These are phyloP conservation scores for Pomatorhinus ruficollis DNA, from an alignment of 2,113 vertebrate species.

Conservation along the genomic window DNA sequence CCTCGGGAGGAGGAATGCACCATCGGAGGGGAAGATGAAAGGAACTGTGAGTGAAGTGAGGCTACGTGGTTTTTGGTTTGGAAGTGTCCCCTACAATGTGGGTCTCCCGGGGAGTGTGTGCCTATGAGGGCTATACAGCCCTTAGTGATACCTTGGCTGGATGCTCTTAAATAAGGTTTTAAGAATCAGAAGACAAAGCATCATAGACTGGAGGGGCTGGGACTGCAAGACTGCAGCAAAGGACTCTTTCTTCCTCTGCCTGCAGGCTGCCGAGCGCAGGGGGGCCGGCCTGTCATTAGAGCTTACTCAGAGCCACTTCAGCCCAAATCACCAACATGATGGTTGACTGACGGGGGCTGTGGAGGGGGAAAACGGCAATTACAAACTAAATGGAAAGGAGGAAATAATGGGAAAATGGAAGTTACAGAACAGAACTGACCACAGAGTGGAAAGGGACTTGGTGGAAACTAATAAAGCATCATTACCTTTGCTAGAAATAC, in stretches of 20 bases:
- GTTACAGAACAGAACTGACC: slow-evolving; percentile 16
- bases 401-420: slow-evolving; percentile 44
- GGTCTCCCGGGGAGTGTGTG: not conserved
- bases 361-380: not conserved
- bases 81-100: not conserved
- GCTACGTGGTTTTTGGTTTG: accelerated
- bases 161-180: not conserved
- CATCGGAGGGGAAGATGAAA: not conserved
- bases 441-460: slow-evolving; percentile 28
- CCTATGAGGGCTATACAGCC: not conserved
- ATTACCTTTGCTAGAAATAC: slow-evolving; percentile 9
- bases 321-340: slow-evolving; percentile 26
- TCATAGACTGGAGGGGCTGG: not conserved
- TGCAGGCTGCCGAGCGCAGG: not conserved
- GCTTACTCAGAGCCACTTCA: not conserved
- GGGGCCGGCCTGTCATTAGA: not conserved
- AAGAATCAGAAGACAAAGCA: not conserved
- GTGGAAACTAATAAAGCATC: slow-evolving; percentile 37
- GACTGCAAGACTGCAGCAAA: not conserved
- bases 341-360: slow-evolving; percentile 40
- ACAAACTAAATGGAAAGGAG: not conserved
- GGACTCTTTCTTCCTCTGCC: not conserved
- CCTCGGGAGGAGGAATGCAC: not conserved
- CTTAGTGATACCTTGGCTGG: not conserved
- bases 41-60: not conserved